phyloP scores from a whole-genome alignment of 2,113 vertebrate genomes.

The Campylorhamphus procurvoides region DNA sequence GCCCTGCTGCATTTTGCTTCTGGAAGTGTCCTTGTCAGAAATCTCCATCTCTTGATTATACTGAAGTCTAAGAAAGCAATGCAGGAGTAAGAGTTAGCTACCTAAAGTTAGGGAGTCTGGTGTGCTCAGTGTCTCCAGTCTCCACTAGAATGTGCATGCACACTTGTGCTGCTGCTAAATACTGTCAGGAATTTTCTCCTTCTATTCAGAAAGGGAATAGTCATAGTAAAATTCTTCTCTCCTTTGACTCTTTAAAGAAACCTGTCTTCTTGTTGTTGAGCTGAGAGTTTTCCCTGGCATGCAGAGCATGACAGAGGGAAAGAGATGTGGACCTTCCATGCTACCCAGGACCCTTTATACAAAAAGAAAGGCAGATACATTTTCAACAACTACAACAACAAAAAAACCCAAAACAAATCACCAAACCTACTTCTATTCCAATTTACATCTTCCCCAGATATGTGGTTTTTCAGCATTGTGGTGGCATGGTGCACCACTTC shows the following conservation, averaged over 20 bases:
- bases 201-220: not conserved
- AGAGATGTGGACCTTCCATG: fast-evolving
- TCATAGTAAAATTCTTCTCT: not conserved
- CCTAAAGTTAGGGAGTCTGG: not conserved
- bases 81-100: not conserved
- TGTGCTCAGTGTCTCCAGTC: not conserved
- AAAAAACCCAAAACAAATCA: not conserved
- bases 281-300: not conserved
- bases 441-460: not conserved
- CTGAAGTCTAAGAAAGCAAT: not conserved
- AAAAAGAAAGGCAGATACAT: not conserved
- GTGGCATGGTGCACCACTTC: not conserved
- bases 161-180: not conserved
- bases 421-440: not conserved
- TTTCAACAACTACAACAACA: not conserved
- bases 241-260: not conserved
- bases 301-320: not conserved
- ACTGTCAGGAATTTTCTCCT: not conserved
- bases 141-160: not conserved
- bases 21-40: not conserved
- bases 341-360: not conserved
- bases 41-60: not conserved
- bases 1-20: not conserved
- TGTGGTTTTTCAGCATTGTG: not conserved
- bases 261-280: not conserved